Evolutionary conservation across 1,140 invertebrate genomes (phyloP).

Genomic region (Bilobella aurantiaca): DNA sequence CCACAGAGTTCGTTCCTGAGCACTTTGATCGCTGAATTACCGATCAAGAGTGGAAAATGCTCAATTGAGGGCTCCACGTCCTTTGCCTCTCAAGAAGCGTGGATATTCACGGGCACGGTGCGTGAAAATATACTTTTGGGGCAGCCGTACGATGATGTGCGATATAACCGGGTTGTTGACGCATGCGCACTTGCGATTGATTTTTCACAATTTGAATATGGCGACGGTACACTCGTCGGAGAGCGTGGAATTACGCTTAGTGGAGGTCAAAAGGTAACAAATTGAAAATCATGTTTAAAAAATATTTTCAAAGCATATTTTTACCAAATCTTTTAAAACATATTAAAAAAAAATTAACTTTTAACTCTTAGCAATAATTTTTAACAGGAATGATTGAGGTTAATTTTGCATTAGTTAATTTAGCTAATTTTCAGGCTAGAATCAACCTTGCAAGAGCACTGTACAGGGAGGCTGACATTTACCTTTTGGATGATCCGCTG

Average conservation of each 20-base stretch:
- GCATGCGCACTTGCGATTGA: constrained; percentile 51
- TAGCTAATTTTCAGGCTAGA: constrained; percentile 40
- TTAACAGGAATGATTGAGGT: too few relatives aligned
- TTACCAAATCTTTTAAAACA: too few relatives aligned
- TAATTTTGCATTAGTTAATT: not conserved
- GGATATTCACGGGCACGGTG: constrained; percentile 44
- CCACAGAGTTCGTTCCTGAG: constrained; percentile 51
- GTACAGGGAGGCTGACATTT: constrained; percentile 46
- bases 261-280: constrained; percentile 47
- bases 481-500: constrained; percentile 47
- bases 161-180: constrained; percentile 38
- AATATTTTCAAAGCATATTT: too few relatives aligned
- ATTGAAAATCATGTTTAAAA: too few relatives aligned
- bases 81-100: constrained; percentile 66
- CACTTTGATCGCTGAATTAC: constrained; percentile 53
- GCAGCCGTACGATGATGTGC: constrained; percentile 40
- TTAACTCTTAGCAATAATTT: too few relatives aligned
- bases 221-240: constrained; percentile 79
- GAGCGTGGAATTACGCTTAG: constrained; percentile 53
- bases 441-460: constrained; percentile 50
- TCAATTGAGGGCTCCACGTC: constrained; percentile 50
- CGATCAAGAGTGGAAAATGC: constrained; percentile 46
- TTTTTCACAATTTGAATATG: constrained; percentile 60
- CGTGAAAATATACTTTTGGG: constrained; percentile 56
- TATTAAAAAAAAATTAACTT: too few relatives aligned